A percentile compares a stretch with the other conserved stretches of the same genome.
These are phyloP conservation scores for Polydesmus complanatus DNA, from an alignment of 2,888 invertebrate species.

Conservation along the genomic window DNA sequence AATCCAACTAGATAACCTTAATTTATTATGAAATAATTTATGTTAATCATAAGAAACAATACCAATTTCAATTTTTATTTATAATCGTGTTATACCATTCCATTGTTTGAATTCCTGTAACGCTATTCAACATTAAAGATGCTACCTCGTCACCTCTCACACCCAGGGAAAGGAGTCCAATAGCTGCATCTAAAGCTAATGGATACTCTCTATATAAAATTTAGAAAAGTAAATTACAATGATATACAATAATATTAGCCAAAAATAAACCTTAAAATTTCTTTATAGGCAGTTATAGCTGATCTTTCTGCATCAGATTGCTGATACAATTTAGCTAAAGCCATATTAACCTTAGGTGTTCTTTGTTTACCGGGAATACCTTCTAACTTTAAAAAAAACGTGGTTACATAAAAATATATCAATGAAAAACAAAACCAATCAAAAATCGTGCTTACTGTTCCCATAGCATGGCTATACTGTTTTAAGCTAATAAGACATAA, in stretches of 20 bases:
- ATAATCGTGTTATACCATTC: conserved; percentile 34
- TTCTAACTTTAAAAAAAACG: conserved; percentile 31
- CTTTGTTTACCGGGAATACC: conserved; percentile 49
- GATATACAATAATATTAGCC: not conserved
- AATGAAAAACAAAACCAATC: not conserved
- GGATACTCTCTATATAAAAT: conserved; percentile 45
- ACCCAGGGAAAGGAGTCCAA: conserved; percentile 54
- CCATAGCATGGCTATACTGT: conserved; percentile 45
- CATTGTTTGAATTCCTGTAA: conserved; percentile 31
- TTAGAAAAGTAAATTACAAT: not conserved
- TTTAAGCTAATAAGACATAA: conserved; percentile 51
- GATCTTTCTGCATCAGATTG: conserved; percentile 53
- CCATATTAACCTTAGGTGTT: conserved; percentile 58
- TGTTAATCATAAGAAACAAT: not conserved
- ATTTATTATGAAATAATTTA: conserved; percentile 1
- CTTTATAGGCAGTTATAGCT: conserved; percentile 60
- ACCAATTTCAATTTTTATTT: not conserved
- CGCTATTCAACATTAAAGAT: conserved; percentile 49
- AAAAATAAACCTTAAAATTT: conserved; percentile 49
- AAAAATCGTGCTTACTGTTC: conserved; percentile 28
- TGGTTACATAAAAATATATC: not conserved
- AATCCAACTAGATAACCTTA: conserved; percentile 36
- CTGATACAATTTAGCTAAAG: conserved; percentile 56
- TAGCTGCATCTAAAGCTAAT: conserved; percentile 57
- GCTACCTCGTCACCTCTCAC: conserved; percentile 60